Conservation (phyloP, 2,797 vertebrate species). For the Synaphobranchus kaupii region DNA sequence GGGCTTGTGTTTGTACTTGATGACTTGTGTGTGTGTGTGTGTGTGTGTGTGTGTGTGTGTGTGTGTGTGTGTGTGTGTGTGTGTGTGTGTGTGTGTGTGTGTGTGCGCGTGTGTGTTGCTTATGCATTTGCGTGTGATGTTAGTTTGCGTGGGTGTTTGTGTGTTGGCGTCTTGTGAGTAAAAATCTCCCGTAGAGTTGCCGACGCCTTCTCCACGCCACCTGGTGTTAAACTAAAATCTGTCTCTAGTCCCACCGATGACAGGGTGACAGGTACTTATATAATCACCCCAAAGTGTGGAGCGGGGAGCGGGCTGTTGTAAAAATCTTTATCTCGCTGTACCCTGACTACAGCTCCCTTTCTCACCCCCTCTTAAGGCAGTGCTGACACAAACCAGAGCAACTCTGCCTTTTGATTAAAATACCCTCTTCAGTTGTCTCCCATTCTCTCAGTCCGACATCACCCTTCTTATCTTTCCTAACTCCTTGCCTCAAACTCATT, state of each 20-base stretch:
- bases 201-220: not conserved
- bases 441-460: not conserved
- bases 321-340: not conserved
- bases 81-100: not conserved
- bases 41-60: not conserved
- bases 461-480: not conserved
- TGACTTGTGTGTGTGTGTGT: not conserved
- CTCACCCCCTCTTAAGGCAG: not conserved
- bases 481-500: not conserved
- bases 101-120: not conserved
- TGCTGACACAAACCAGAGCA: not conserved
- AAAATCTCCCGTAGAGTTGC: not conserved
- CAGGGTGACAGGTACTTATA: not conserved
- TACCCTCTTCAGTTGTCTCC: not conserved
- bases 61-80: not conserved
- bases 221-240: constrained; percentile 7
- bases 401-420: not conserved
- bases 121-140: not conserved
- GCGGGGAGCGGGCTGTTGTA: not conserved
- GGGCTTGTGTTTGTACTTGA: too few relatives aligned
- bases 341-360: not conserved
- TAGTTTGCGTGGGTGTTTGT: not conserved
- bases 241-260: not conserved
- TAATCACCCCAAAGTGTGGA: not conserved
- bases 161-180: not conserved